A percentile compares a stretch with the other conserved stretches of the same genome.
Conservation (phyloP, 2,888 invertebrate genomes). For the Mycogona germanica region DNA sequence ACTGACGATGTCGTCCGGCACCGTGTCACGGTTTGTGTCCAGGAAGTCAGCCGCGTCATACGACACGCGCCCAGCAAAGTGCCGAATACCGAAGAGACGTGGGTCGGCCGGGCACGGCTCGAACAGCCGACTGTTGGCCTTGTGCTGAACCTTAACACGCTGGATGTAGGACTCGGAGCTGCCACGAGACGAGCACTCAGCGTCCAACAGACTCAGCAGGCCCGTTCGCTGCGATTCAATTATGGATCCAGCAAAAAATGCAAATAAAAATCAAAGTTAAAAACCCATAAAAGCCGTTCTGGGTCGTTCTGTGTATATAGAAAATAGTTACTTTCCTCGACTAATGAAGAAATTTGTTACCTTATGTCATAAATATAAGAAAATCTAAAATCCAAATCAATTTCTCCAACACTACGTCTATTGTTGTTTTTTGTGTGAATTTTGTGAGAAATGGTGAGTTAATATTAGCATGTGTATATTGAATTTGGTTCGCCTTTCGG, state of each 20-base stretch:
- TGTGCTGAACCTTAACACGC: slow-evolving; percentile 67
- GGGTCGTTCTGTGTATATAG: no score
- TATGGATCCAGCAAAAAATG: background rate
- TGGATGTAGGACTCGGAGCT: slow-evolving; percentile 67
- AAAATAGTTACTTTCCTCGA: no score
- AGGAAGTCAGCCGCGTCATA: slow-evolving; percentile 84
- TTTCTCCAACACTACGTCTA: no score
- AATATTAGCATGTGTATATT: no score
- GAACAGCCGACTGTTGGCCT: slow-evolving; percentile 59
- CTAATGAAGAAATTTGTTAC: no score
- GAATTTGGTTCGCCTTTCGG: no score
- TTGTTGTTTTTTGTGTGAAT: no score
- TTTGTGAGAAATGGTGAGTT: no score
- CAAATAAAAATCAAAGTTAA: no score
- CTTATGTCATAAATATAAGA: no score
- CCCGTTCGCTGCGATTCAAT: slow-evolving; percentile 54
- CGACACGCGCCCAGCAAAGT: slow-evolving; percentile 72
- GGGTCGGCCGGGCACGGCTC: slow-evolving; percentile 64
- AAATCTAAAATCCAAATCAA: no score
- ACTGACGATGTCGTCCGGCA: slow-evolving; percentile 81
- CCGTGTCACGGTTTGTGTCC: slow-evolving; percentile 81
- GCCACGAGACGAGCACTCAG: slow-evolving; percentile 73
- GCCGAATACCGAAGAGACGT: slow-evolving; percentile 76
- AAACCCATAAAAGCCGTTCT: no score
- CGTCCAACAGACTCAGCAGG: slow-evolving; percentile 79